Percentiles rank a stretch among this genome's conserved stretches.
These are phyloP conservation scores for Aethina tumida DNA, from an alignment of 1,140 invertebrate genomes.

Conservation along the genomic window DNA sequence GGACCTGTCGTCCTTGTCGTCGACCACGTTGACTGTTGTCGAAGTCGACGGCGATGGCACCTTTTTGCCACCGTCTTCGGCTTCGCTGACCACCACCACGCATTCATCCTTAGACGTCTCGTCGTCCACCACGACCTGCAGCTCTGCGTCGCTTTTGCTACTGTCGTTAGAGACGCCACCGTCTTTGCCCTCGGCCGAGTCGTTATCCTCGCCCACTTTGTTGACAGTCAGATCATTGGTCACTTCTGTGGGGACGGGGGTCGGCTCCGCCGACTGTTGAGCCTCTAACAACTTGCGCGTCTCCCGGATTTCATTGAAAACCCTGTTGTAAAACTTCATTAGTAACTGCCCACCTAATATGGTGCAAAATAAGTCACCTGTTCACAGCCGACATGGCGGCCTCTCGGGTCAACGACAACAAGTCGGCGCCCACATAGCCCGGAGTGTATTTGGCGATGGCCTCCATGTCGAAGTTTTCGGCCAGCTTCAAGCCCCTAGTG, in stretches of 20 bases:
- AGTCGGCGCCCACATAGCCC: conserved; percentile 95
- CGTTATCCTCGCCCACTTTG: conserved; percentile 4
- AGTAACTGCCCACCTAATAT: not conserved
- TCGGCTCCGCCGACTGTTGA: not conserved
- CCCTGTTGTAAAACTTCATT: conserved; percentile 10
- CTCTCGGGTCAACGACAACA: conserved; percentile 76
- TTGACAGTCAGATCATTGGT: conserved; percentile 5
- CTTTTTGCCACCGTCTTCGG: too few species aligned
- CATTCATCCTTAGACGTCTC: conserved; percentile 2
- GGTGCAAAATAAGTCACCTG: conserved; percentile 33
- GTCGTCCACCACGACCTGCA: too few species aligned
- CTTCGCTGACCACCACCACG: conserved; percentile 6
- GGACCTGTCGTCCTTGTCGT: too few species aligned
- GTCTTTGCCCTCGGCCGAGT: conserved; percentile 8
- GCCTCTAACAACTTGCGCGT: conserved; percentile 23
- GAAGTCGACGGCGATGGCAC: too few species aligned
- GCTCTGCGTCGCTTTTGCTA: too few species aligned
- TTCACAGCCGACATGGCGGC: conserved; percentile 81
- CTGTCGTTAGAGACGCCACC: too few species aligned
- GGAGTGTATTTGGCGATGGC: conserved; percentile 76
- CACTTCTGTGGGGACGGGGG: not conserved
- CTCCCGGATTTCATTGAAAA: conserved; percentile 26
- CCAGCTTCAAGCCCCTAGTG: conserved; percentile 54
- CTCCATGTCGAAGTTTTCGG: conserved; percentile 57
- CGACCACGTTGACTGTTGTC: too few species aligned